These are phyloP conservation scores for Monomorium pharaonis DNA, from an alignment of 1,140 invertebrate genomes.

Conservation along the genomic window DNA sequence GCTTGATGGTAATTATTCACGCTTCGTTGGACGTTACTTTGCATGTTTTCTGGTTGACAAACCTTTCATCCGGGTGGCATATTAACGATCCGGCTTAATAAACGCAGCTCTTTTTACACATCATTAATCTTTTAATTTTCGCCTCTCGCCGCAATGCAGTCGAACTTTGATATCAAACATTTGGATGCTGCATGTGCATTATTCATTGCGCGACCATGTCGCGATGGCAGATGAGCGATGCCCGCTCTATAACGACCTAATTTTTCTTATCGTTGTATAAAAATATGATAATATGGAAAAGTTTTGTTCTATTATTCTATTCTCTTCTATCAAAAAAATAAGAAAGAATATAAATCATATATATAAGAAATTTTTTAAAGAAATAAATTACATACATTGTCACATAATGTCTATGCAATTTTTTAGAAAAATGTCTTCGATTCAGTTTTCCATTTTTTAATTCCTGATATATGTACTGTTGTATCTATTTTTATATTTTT, in stretches of 20 bases:
- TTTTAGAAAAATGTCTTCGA: background rate
- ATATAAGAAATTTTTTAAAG: background rate
- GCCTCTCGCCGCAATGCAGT: conserved; percentile 27
- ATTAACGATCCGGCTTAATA: conserved; percentile 58
- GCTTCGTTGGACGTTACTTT: conserved; percentile 77
- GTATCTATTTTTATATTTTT: background rate
- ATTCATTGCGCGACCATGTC: conserved; percentile 29
- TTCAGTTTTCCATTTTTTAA: background rate
- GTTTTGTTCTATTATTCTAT: background rate
- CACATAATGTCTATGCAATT: background rate
- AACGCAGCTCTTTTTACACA: conserved; percentile 53
- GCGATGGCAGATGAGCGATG: conserved; percentile 13
- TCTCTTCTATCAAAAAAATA: background rate
- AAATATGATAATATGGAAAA: background rate
- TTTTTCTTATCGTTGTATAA: conserved; percentile 16
- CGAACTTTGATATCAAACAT: conserved; percentile 55
- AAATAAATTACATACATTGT: background rate
- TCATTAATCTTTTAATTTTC: conserved; percentile 54
- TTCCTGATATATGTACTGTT: background rate
- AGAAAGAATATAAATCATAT: background rate
- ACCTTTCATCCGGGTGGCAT: conserved; percentile 24
- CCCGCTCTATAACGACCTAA: conserved; percentile 25
- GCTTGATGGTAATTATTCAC: conserved; percentile 78
- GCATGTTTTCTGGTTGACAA: conserved; percentile 73
- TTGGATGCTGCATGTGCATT: conserved; percentile 34